Percentiles rank a stretch among this genome's conserved stretches.
Conservation (phyloP, 2,113 vertebrate species). For the Pan troglodytes region NHGRI_mPanTro3-v2.1_pri NC_072419.2:54061501-54062000, state of each 20-base stretch:
- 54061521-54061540: neutral
- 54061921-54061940: no score
- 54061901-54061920: accelerated
- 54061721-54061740: neutral
- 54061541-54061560: neutral
- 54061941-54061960: no score
- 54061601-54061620: neutral
- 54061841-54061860: no score
- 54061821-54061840: no score
- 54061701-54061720: accelerated
- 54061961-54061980: no score
- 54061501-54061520: no score
- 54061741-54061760: neutral
- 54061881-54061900: no score
- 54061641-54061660: neutral
- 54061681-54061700: neutral
- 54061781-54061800: no score
- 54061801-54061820: no score
- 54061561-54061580: neutral
- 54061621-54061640: neutral
- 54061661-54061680: neutral
- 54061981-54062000: no score
- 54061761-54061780: no score
- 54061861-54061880: no score
- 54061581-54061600: neutral